These are phyloP conservation scores for Megalonaias nervosa DNA, from an alignment of 1,140 invertebrate species.

Conservation along the genomic window DNA sequence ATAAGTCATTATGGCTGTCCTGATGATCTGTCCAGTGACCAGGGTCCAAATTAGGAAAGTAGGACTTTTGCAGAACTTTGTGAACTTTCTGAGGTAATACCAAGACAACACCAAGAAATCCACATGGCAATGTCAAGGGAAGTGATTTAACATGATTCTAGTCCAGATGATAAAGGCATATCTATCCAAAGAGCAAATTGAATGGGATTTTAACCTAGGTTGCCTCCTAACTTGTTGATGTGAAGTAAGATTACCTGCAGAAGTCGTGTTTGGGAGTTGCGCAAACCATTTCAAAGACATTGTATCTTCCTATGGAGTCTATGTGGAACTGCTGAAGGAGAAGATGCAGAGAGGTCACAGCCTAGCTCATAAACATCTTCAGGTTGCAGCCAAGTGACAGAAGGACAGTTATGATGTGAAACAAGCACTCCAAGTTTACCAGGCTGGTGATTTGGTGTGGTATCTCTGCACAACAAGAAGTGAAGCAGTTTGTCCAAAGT, in stretches of 20 bases:
- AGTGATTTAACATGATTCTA: too few relatives aligned
- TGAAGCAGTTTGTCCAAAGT: not conserved
- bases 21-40: conserved; percentile 26
- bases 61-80: conserved; percentile 36
- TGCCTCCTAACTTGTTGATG: conserved; percentile 36
- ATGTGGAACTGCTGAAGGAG: conserved; percentile 6
- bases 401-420: conserved; percentile 1
- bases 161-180: too few relatives aligned
- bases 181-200: too few relatives aligned
- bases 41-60: conserved; percentile 35
- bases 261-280: too few relatives aligned
- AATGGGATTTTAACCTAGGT: too few relatives aligned
- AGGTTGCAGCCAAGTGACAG: conserved; percentile 9
- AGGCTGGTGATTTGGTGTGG: conserved; percentile 19
- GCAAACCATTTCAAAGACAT: not conserved
- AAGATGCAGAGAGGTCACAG: conserved; percentile 19
- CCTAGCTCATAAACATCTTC: conserved; percentile 19
- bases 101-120: too few relatives aligned
- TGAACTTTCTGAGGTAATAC: conserved; percentile 28
- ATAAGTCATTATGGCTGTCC: conserved; percentile 40
- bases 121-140: too few relatives aligned
- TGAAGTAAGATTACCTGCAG: conserved; percentile 24
- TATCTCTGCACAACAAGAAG: not conserved
- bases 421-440: conserved; percentile 5
- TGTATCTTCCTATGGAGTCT: conserved; percentile 6